Percentiles rank a stretch among this genome's conserved stretches.
These are phyloP conservation scores for Oophaga pumilio DNA, from an alignment of 2,113 vertebrate species.

Conservation along the genomic window DNA sequence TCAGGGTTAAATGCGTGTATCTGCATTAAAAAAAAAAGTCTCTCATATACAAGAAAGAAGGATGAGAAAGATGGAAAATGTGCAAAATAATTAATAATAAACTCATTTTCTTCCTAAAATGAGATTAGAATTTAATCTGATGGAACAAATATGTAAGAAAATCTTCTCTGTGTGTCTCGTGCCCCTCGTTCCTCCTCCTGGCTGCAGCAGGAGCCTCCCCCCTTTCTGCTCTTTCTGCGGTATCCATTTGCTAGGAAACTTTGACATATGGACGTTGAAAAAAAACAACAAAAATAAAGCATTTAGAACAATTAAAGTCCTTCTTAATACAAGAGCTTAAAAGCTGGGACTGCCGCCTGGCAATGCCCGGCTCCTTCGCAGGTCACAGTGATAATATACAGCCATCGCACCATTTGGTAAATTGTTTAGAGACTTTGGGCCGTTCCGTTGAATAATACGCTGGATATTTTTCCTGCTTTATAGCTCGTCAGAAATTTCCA, in stretches of 20 bases:
- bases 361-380: background rate
- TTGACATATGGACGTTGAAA: background rate
- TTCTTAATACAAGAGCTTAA: background rate
- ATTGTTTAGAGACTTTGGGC: constrained; percentile 4
- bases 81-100: too few relatives aligned
- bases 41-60: background rate
- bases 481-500: constrained; percentile 47
- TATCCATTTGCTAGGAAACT: background rate
- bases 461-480: constrained; percentile 7
- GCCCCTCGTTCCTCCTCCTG: too few relatives aligned
- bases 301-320: background rate
- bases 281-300: background rate
- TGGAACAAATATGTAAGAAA: too few relatives aligned
- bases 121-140: too few relatives aligned
- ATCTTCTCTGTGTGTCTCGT: too few relatives aligned
- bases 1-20: background rate
- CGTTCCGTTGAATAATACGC: constrained; percentile 16
- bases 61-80: background rate
- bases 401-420: background rate
- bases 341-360: background rate
- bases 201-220: too few relatives aligned
- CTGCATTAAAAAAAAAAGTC: background rate
- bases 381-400: constrained; percentile 4
- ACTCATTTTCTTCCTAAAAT: too few relatives aligned
- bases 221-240: background rate